Conservation (phyloP, 2,113 vertebrate genomes). For the Corvus cornix region DNA sequence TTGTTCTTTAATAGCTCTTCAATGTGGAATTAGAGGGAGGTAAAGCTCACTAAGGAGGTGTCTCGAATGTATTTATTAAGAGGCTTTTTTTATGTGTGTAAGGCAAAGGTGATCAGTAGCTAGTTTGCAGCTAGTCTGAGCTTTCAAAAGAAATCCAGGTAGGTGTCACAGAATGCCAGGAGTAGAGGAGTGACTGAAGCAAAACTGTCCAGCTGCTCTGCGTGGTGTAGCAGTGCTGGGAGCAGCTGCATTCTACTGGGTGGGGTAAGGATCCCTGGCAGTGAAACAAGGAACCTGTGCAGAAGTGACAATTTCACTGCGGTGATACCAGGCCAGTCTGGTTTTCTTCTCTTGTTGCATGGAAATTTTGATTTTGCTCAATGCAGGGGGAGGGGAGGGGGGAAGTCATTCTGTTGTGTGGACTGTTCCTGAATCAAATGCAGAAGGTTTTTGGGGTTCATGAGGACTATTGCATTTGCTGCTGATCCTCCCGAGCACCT, state of each 20-base stretch:
- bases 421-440: not conserved
- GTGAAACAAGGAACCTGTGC: not conserved
- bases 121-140: not conserved
- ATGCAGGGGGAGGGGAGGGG: rapidly evolving
- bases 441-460: not conserved
- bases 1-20: not conserved
- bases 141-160: not conserved
- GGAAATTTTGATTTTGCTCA: not conserved
- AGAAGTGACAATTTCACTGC: not conserved
- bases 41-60: not conserved
- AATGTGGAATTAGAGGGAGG: not conserved
- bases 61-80: not conserved
- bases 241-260: not conserved
- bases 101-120: not conserved
- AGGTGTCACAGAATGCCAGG: not conserved
- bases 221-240: not conserved
- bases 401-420: not conserved
- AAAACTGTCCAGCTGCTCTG: not conserved
- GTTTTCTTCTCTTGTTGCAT: not conserved
- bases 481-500: not conserved
- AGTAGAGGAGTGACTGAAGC: not conserved
- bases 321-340: not conserved
- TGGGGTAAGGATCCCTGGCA: not conserved
- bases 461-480: not conserved
- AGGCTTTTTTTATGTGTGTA: not conserved